Percentiles rank a stretch among this genome's conserved stretches.
phyloP scores from a whole-genome alignment of 2,113 vertebrate genomes.

The Saimiri boliviensis region DNA sequence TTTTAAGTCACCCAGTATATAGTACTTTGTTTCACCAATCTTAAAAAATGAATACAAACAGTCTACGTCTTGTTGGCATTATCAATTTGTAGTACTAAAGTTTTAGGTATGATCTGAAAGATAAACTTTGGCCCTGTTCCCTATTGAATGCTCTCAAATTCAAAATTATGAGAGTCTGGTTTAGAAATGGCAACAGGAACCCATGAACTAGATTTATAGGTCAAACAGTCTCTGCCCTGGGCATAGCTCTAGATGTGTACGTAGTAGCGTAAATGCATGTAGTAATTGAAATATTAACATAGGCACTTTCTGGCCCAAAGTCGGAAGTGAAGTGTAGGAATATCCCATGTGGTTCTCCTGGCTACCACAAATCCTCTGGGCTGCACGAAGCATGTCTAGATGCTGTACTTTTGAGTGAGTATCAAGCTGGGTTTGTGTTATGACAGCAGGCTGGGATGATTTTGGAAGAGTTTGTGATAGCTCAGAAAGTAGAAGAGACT shows the following conservation, averaged over 20 bases:
- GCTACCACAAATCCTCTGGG: background rate
- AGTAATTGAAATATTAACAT: background rate
- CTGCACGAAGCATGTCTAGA: background rate
- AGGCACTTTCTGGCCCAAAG: background rate
- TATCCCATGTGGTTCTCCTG: background rate
- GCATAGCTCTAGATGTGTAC: fast-evolving
- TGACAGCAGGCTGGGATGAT: background rate
- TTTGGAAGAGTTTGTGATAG: background rate
- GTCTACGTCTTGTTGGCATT: background rate
- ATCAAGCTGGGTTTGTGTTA: background rate
- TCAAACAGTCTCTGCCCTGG: background rate
- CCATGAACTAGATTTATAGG: background rate
- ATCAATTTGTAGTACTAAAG: background rate
- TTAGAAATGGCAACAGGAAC: background rate
- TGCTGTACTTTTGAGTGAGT: background rate
- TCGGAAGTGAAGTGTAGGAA: background rate
- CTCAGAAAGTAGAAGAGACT: background rate
- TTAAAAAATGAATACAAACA: background rate
- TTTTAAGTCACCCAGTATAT: background rate
- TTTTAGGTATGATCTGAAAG: background rate
- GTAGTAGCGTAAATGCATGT: fast-evolving
- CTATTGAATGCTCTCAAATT: background rate
- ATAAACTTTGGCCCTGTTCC: background rate
- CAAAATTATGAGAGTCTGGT: background rate
- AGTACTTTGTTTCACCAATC: background rate